These are phyloP conservation scores for Ichneumon xanthorius DNA, from an alignment of 2,888 invertebrate genomes.

Conservation along the genomic window DNA sequence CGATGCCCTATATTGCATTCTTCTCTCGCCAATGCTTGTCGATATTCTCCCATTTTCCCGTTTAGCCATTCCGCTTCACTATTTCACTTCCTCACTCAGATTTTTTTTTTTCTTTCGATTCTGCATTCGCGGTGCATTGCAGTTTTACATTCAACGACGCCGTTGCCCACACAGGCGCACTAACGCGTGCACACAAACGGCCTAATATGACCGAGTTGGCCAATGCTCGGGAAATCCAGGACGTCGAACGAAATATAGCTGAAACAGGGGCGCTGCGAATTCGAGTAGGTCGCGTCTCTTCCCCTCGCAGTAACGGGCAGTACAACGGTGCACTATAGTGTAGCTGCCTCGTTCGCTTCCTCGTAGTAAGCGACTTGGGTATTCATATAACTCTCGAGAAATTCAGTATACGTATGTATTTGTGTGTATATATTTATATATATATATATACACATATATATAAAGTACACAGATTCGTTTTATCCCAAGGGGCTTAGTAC, in stretches of 20 bases:
- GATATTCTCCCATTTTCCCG: slow-evolving; percentile 47
- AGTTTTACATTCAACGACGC: slow-evolving; percentile 31
- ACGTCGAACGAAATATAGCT: slow-evolving; percentile 34
- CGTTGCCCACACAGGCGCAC: slow-evolving; percentile 10
- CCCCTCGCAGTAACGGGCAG: background rate
- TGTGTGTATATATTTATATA: too few relatives aligned
- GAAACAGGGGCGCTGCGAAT: slow-evolving; percentile 13
- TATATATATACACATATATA: too few relatives aligned
- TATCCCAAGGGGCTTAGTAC: slow-evolving; percentile 30
- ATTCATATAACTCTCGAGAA: slow-evolving; percentile 1
- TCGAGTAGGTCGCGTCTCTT: slow-evolving; percentile 20
- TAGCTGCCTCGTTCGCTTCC: background rate
- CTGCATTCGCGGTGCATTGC: slow-evolving; percentile 33
- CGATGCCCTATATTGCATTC: slow-evolving; percentile 27
- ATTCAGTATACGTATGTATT: background rate
- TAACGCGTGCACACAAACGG: too few relatives aligned
- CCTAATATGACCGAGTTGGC: slow-evolving; percentile 7
- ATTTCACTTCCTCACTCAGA: background rate
- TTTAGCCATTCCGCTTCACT: slow-evolving; percentile 15
- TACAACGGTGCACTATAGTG: background rate
- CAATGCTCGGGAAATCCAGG: slow-evolving; percentile 36
- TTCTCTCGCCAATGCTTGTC: slow-evolving; percentile 44
- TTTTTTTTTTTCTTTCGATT: background rate
- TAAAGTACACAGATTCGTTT: slow-evolving; percentile 18
- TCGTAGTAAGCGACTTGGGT: slow-evolving; percentile 13